Conservation (phyloP, 2,113 vertebrate species). For the Psittacula cyanocephala region DNA sequence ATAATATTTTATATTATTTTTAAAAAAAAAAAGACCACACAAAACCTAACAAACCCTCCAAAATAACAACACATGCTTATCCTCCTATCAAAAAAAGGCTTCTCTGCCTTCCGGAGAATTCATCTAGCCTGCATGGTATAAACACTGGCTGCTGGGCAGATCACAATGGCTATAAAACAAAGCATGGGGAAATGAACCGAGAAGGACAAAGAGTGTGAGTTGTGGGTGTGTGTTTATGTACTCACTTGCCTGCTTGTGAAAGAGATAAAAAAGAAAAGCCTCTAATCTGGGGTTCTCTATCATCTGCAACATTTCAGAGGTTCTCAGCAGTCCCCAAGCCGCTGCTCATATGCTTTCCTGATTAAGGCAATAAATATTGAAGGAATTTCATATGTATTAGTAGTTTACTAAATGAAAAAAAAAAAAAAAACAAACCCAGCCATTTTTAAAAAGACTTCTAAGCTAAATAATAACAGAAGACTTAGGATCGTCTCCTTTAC, state of each 20-base stretch:
- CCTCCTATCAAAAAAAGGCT: background rate
- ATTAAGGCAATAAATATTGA: slow-evolving; percentile 68
- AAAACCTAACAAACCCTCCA: background rate
- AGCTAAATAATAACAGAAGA: slow-evolving; percentile 2
- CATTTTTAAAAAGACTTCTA: slow-evolving; percentile 12
- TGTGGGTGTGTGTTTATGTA: background rate
- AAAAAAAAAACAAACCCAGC: background rate
- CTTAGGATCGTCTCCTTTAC: slow-evolving; percentile 7
- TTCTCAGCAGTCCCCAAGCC: slow-evolving; percentile 44
- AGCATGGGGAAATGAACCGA: slow-evolving; percentile 57
- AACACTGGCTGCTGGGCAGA: slow-evolving; percentile 55
- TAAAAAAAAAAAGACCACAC: background rate
- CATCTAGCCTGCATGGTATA: slow-evolving; percentile 31
- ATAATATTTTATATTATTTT: no score
- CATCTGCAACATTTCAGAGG: slow-evolving; percentile 60
- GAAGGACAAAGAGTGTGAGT: background rate
- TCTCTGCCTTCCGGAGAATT: slow-evolving; percentile 28
- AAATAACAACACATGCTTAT: background rate
- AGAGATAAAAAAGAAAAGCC: background rate
- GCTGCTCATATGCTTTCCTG: slow-evolving; percentile 60
- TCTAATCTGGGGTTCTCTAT: slow-evolving; percentile 53
- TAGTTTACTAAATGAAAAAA: slow-evolving; percentile 50
- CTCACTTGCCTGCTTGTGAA: accelerated
- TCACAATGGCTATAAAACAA: slow-evolving; percentile 44
- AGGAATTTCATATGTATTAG: slow-evolving; percentile 60